A percentile compares a stretch with the other conserved stretches of the same genome.
These are phyloP conservation scores for Plectrocnemia conspersa DNA, from an alignment of 1,140 invertebrate genomes.

Conservation along the genomic window DNA sequence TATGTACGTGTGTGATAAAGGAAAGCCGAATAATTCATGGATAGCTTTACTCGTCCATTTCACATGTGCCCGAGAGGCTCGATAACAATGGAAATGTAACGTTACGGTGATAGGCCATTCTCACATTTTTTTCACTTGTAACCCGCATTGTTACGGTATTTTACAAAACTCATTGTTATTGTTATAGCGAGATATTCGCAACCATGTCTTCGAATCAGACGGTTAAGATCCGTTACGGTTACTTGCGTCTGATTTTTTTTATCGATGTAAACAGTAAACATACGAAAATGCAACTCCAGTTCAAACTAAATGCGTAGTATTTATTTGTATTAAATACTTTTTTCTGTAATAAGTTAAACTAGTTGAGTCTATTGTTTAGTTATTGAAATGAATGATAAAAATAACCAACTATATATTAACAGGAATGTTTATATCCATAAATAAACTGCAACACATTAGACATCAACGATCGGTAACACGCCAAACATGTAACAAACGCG, in stretches of 20 bases:
- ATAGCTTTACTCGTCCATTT: slow-evolving; percentile 6
- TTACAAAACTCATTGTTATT: slow-evolving; percentile 24
- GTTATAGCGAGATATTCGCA: neutral
- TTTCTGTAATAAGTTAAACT: no score
- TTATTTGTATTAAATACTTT: no score
- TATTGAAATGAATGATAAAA: no score
- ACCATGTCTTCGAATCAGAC: slow-evolving; percentile 13
- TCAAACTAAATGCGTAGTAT: no score
- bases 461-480: no score
- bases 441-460: no score
- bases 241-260: slow-evolving; percentile 7
- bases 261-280: neutral
- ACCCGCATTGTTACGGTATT: slow-evolving; percentile 20
- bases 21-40: slow-evolving; percentile 4
- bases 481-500: no score
- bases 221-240: slow-evolving; percentile 16
- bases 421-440: no score
- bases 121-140: slow-evolving; percentile 21
- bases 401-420: no score
- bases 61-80: slow-evolving; percentile 1
- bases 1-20: no score
- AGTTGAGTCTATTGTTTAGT: no score
- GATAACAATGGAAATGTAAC: slow-evolving; percentile 20
- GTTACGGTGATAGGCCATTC: slow-evolving; percentile 15
- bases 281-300: no score